phyloP scores from a whole-genome alignment of 1,140 invertebrate species.

The Macrosteles quadrilineatus region DNA sequence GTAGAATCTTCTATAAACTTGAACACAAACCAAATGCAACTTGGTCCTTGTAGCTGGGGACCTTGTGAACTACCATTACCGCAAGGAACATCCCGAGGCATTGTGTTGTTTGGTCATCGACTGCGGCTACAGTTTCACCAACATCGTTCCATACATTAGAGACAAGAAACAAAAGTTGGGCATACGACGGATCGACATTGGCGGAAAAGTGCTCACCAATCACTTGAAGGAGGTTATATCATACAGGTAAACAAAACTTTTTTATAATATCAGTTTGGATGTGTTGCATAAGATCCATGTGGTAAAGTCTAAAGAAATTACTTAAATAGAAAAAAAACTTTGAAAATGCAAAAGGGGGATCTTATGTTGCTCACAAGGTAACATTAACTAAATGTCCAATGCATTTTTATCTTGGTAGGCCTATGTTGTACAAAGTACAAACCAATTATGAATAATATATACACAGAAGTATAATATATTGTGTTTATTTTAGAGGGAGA shows the following conservation, averaged over 20 bases:
- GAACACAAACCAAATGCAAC: too few relatives aligned
- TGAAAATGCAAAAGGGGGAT: not conserved
- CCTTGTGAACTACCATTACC: slow-evolving; percentile 57
- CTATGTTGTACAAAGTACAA: too few relatives aligned
- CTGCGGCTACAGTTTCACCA: slow-evolving; percentile 93
- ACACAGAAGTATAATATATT: too few relatives aligned
- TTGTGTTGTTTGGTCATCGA: slow-evolving; percentile 88
- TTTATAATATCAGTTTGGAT: too few relatives aligned
- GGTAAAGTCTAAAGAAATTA: too few relatives aligned
- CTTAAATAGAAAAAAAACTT: too few relatives aligned
- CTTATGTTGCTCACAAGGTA: not conserved
- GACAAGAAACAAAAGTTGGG: slow-evolving; percentile 79
- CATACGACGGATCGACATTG: slow-evolving; percentile 87
- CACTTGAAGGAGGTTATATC: slow-evolving; percentile 98
- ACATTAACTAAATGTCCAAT: too few relatives aligned
- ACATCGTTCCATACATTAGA: slow-evolving; percentile 92
- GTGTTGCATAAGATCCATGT: too few relatives aligned
- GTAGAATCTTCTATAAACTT: too few relatives aligned
- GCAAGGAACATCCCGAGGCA: slow-evolving; percentile 55
- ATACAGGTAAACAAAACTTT: slow-evolving; percentile 58
- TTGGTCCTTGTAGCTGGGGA: slow-evolving; percentile 50
- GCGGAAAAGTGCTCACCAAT: slow-evolving; percentile 97
- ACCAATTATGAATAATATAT: too few relatives aligned
- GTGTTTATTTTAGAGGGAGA: too few relatives aligned
- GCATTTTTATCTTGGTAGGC: too few relatives aligned